Evolutionary conservation across 2,797 vertebrate genomes (phyloP), one percentile per base, ranked within the genome.

Genomic region (Aphelocoma californica): DNA sequence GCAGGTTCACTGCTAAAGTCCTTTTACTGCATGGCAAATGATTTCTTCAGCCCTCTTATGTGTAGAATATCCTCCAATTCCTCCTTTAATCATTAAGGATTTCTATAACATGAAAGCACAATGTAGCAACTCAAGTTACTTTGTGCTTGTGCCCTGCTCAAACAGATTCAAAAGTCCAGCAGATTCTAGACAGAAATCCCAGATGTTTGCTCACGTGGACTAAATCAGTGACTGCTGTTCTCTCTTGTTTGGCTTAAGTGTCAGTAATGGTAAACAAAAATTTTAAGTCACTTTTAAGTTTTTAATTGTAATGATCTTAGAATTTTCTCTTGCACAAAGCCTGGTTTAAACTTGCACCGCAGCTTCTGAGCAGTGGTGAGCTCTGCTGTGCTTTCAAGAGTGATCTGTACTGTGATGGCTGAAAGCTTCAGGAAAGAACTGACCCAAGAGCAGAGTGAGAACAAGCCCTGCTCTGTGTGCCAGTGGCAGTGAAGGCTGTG

Each of bases 381-480:
- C 61, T 12, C 54, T 40, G 38, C 9, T 17, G 45, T 58, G 21
- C 40, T 81, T 78, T 51, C 10, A 60, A 32, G 25, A 56, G 19
- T 9, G 26, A 16, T 7, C 15, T 4, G 36, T 5, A 23, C 25
- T 11, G 23, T 14, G 53, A 32, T 44, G 25, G 10, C 3, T 34
- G 9, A 31, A 24, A 61, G 14, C 14, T 29, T 44, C 54, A 40
- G 72, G 40, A n/a, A 84, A n/a, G 23, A 16, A 3, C 0, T 2
- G 42, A 14, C 19, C 42, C 5, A 4, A 0, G 0, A 70, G 45
- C 54, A 77, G 60, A 14, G 0, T 1, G 58, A 34, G 78, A 84
- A 16, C 24, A 24, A 51, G 32, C 38, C 31, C 62, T 50, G 50
- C 13, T 48, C 38, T 12, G 1, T 3, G 7, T 19, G 26, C 51